Conservation (phyloP, 2,888 invertebrate species). For the Elegia similella region DNA sequence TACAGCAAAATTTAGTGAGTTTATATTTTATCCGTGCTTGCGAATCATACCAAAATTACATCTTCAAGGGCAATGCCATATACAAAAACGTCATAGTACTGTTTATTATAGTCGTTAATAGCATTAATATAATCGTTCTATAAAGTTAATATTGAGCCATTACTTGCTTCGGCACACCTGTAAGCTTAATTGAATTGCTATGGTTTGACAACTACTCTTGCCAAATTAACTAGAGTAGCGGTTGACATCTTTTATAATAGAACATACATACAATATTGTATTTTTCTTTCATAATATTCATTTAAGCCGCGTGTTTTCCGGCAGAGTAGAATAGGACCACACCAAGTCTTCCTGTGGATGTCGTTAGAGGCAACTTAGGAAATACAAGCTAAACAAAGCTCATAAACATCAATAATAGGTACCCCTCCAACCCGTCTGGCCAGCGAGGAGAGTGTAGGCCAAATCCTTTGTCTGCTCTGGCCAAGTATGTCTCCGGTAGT, state of each 20-base stretch:
- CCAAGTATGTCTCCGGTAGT: too few species aligned
- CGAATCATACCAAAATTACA: neutral
- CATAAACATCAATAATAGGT: too few species aligned
- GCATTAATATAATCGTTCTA: neutral
- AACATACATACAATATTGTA: neutral
- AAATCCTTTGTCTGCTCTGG: too few species aligned
- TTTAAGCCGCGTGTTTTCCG: neutral
- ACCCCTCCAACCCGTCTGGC: too few species aligned
- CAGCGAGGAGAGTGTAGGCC: too few species aligned
- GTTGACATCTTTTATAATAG: neutral
- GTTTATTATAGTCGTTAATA: conserved; percentile 3
- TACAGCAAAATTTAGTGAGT: too few species aligned
- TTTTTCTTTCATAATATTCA: neutral
- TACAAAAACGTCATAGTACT: neutral
- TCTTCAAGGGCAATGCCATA: neutral
- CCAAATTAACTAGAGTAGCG: conserved; percentile 7
- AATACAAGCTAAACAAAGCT: too few species aligned
- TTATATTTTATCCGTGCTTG: too few species aligned
- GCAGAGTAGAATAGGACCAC: too few species aligned
- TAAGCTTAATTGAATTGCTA: neutral
- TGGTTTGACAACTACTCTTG: neutral
- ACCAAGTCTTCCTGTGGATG: too few species aligned
- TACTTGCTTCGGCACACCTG: conserved; percentile 1
- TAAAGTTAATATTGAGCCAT: conserved; percentile 9
- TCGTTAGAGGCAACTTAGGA: too few species aligned